These are phyloP conservation scores for Heliconius ethilla DNA, from an alignment of 2,888 invertebrate genomes.

Conservation along the genomic window DNA sequence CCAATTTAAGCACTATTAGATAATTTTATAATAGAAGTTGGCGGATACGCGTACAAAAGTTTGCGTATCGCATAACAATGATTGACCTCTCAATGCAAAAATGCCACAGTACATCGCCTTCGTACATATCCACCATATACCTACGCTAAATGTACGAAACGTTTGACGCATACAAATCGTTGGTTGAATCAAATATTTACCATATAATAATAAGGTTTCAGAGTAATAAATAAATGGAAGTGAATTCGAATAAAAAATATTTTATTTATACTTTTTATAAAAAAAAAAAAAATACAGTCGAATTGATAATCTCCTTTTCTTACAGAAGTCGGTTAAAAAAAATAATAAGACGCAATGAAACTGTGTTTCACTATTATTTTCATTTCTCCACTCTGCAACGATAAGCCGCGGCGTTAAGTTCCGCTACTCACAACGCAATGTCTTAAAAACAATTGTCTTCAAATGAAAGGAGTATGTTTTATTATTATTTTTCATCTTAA, in stretches of 20 bases:
- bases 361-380: too few species aligned
- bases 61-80: constrained; percentile 46
- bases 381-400: too few species aligned
- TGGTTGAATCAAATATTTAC: constrained; percentile 21
- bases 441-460: too few species aligned
- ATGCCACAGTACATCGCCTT: constrained; percentile 51
- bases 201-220: constrained; percentile 7
- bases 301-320: too few species aligned
- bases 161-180: constrained; percentile 47
- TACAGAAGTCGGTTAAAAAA: too few species aligned
- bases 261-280: too few species aligned
- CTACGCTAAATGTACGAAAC: constrained; percentile 44
- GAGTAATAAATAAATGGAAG: neutral
- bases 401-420: too few species aligned
- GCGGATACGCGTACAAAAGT: constrained; percentile 30
- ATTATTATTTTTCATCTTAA: neutral
- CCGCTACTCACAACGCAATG: too few species aligned
- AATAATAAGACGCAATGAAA: too few species aligned
- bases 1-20: neutral
- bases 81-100: constrained; percentile 51
- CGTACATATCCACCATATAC: constrained; percentile 30
- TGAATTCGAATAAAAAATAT: neutral
- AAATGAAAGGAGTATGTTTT: too few species aligned
- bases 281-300: too few species aligned
- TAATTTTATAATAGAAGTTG: constrained; percentile 14